A percentile compares a stretch with the other conserved stretches of the same genome.
phyloP scores from a whole-genome alignment of 1,140 invertebrate species.

The Atta texana region DNA sequence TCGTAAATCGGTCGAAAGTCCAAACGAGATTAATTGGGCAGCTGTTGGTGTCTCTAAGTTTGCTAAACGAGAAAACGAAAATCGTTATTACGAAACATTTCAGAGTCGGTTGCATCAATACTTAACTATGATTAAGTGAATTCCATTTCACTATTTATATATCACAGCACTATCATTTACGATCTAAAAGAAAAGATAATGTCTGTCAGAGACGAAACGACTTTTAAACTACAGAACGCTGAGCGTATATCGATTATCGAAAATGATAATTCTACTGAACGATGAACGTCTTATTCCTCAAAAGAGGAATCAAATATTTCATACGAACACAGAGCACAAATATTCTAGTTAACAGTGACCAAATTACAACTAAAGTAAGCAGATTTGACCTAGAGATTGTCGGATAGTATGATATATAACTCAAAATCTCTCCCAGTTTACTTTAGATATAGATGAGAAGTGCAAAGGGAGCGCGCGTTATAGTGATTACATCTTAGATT shows the following conservation, averaged over 20 bases:
- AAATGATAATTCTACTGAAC: conserved; percentile 29
- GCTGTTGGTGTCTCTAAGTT: not conserved
- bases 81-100: conserved; percentile 27
- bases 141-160: not conserved
- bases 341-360: conserved; percentile 47
- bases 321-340: conserved; percentile 50
- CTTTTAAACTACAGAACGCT: not conserved
- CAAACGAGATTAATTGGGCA: conserved; percentile 34
- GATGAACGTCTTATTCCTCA: not conserved
- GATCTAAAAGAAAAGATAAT: not conserved
- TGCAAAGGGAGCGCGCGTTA: conserved; percentile 1
- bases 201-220: not conserved
- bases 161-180: not conserved
- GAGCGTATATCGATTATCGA: not conserved
- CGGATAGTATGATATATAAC: not conserved
- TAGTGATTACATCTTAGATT: not conserved
- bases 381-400: conserved; percentile 5
- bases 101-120: not conserved
- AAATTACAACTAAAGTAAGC: conserved; percentile 48
- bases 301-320: conserved; percentile 43
- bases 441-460: not conserved
- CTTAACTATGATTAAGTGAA: conserved; percentile 10
- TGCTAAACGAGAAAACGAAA: conserved; percentile 8
- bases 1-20: conserved; percentile 21
- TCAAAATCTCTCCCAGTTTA: not conserved